Percentiles rank a stretch among this genome's conserved stretches.
These are phyloP conservation scores for Atherix ibis DNA, from an alignment of 2,888 invertebrate species.

Conservation along the genomic window DNA sequence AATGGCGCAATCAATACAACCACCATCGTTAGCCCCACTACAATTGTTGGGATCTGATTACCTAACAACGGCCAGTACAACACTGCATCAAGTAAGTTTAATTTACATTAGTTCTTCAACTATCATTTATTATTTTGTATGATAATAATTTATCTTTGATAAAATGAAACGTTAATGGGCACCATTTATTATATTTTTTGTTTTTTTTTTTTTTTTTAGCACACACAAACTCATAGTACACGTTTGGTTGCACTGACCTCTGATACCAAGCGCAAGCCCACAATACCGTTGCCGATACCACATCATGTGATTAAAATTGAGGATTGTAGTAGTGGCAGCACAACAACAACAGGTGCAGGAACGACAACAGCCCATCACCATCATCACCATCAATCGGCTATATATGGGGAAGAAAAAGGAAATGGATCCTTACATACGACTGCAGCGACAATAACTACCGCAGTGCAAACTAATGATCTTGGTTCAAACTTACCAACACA, in stretches of 20 bases:
- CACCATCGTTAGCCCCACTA: constrained; percentile 39
- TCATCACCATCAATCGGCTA: constrained; percentile 14
- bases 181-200: neutral
- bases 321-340: constrained; percentile 37
- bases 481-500: constrained; percentile 10
- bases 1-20: constrained; percentile 22
- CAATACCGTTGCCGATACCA: constrained; percentile 26
- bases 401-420: constrained; percentile 17
- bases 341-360: constrained; percentile 14
- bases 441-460: constrained; percentile 13
- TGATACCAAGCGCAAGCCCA: constrained; percentile 33
- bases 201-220: constrained; percentile 23
- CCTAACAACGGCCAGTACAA: constrained; percentile 42
- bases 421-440: constrained; percentile 13
- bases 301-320: constrained; percentile 54
- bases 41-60: constrained; percentile 46
- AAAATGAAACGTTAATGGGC: neutral
- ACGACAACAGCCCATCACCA: constrained; percentile 28
- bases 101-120: neutral
- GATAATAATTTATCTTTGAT: too few relatives aligned
- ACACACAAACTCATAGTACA: constrained; percentile 52
- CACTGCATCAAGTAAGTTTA: constrained; percentile 33
- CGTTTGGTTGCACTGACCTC: constrained; percentile 47
- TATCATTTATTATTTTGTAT: too few relatives aligned
- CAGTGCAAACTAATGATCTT: constrained; percentile 14